Evolutionary conservation across 2,113 vertebrate genomes (phyloP).

Genomic region (Nasalis larvatus): DNA sequence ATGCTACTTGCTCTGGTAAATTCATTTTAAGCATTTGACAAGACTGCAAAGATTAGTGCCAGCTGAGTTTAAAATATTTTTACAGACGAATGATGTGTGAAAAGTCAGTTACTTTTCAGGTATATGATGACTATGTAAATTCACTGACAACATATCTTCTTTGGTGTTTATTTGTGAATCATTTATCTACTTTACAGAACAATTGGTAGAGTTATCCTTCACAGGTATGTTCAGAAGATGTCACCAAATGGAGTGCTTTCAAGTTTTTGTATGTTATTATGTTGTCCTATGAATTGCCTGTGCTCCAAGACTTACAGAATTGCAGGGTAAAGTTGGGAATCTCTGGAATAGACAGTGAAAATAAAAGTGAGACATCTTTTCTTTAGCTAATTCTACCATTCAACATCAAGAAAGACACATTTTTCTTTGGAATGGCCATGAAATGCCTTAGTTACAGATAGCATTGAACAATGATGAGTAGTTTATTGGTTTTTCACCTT

Average conservation of each 20-base stretch:
- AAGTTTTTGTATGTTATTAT: neutral
- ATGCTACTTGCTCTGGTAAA: conserved; percentile 49
- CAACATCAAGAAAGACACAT: neutral
- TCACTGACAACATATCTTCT: conserved; percentile 10
- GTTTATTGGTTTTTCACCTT: neutral
- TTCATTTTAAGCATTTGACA: conserved; percentile 60
- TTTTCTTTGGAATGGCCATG: neutral
- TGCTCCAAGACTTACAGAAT: neutral
- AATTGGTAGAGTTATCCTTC: neutral
- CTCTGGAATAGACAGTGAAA: neutral
- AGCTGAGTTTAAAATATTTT: conserved; percentile 56
- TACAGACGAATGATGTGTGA: neutral
- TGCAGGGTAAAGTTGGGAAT: neutral
- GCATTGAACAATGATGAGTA: neutral
- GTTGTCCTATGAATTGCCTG: neutral
- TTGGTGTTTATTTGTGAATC: conserved; percentile 43
- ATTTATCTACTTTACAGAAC: conserved; percentile 12
- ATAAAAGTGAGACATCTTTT: neutral
- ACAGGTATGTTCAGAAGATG: neutral
- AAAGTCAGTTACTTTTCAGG: conserved; percentile 50
- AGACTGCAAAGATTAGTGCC: conserved; percentile 51
- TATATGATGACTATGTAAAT: conserved; percentile 45
- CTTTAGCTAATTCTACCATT: neutral
- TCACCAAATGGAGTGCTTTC: neutral
- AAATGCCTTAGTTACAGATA: neutral